Conservation (phyloP, 2,888 invertebrate genomes). For the Leistus spinibarbis region DNA sequence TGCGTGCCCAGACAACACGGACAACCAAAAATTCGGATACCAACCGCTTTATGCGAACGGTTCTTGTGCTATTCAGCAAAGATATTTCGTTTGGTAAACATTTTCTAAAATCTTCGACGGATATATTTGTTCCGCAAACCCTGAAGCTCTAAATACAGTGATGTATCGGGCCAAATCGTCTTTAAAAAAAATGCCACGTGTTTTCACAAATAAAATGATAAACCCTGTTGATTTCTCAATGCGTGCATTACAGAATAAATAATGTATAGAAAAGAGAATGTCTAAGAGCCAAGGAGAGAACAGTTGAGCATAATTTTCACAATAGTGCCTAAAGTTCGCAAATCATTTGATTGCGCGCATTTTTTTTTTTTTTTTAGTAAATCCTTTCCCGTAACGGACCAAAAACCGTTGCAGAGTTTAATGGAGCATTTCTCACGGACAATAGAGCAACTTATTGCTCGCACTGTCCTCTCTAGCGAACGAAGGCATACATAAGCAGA, state of each 20-base stretch:
- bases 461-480: neutral
- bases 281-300: neutral
- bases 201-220: neutral
- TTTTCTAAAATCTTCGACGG: too few species aligned
- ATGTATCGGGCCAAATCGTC: too few species aligned
- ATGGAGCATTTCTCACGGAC: neutral
- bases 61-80: neutral
- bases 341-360: neutral
- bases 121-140: too few species aligned
- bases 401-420: neutral
- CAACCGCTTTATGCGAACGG: neutral
- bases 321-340: neutral
- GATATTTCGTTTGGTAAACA: neutral
- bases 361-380: neutral
- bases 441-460: neutral
- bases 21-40: conserved; percentile 4
- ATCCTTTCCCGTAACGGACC: neutral
- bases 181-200: too few species aligned
- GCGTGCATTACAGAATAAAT: neutral
- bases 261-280: neutral
- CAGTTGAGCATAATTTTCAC: neutral
- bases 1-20: neutral
- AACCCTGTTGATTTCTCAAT: neutral
- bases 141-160: too few species aligned
- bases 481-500: neutral